Base-by-base conservation (phyloP, 2,888 invertebrate genomes). In the Rotaria socialis region DNA sequence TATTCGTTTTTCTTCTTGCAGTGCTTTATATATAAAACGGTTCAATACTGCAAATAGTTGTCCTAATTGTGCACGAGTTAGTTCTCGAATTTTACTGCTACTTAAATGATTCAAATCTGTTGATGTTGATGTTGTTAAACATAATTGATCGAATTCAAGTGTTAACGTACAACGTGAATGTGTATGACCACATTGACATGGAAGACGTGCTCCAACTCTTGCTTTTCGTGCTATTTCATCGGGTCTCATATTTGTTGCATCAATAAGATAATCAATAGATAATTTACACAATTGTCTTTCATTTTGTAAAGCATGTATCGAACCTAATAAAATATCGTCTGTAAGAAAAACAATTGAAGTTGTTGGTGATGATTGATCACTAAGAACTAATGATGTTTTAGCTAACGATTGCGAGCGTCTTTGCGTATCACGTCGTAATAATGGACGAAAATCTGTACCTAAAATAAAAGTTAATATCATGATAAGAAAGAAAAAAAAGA, bases 271-370 rank as follows among this genome's bases (percentile, higher is more conserved):
- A 43, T 86, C 86, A 41, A 86, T 55, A 24, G 27, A 80, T 43
- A 86, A 55, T 86, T 85, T 86, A 52, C 86, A 86, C 41, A 86
- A 35, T 85, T 85, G 56, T 14, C 86, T 47, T 58, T 86, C 86
- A 41, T 86, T 86, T 85, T 85, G 74, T 47, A 86, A n/a, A 22
- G 52, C 27, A 27, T 55, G 74, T 27, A 86, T 14, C 55, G 80
- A 85, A 27, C 86, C 86, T 27, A 85, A 50, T 14, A 85, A 85
- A 35, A 86, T 58, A 85, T 86, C 56, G n/a, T 86, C 75, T 16
- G 75, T 85, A 35, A 86, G 67, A 41, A 35, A 55, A n/a, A 86
- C 41, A 85, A 58, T 47, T 22, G n/a, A 43, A n/a, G 52, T 7
- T 27, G 58, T 52, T 80, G 50, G 50, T n/a, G 80, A 50, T 47